Evolutionary conservation across 2,113 vertebrate species (phyloP).

Genomic region (Lagopus leucura): DNA sequence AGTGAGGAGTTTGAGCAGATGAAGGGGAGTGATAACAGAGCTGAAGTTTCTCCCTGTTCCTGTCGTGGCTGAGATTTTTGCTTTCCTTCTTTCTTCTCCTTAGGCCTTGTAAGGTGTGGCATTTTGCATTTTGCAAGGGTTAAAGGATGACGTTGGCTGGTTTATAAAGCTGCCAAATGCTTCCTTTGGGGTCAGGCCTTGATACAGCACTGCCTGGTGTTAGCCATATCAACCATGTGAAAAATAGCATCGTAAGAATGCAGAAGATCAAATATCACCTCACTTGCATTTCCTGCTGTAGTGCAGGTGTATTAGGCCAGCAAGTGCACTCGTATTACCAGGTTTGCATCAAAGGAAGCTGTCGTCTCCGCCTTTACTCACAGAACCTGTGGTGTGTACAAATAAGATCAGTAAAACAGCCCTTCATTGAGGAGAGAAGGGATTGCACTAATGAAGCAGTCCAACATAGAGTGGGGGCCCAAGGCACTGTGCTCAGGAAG

Average conservation of each 20-base stretch:
- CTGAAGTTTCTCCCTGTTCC: constrained; percentile 66
- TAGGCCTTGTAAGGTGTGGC: neutral
- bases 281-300: neutral
- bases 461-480: neutral
- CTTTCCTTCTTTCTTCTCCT: neutral
- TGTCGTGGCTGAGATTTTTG: neutral
- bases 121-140: neutral
- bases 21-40: constrained; percentile 74
- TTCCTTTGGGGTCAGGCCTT: neutral
- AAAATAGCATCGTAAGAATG: neutral
- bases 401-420: constrained; percentile 7
- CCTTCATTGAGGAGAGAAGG: neutral
- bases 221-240: neutral
- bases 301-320: neutral
- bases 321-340: neutral
- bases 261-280: neutral
- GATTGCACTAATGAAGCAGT: neutral
- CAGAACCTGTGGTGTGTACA: neutral
- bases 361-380: neutral
- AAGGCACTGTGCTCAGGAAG: neutral
- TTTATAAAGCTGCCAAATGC: neutral
- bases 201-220: neutral
- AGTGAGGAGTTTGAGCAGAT: constrained; percentile 69
- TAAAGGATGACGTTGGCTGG: neutral
- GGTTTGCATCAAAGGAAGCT: neutral